Evolutionary conservation across 2,113 vertebrate species (phyloP).

Genomic region (Chauna torquata): DNA sequence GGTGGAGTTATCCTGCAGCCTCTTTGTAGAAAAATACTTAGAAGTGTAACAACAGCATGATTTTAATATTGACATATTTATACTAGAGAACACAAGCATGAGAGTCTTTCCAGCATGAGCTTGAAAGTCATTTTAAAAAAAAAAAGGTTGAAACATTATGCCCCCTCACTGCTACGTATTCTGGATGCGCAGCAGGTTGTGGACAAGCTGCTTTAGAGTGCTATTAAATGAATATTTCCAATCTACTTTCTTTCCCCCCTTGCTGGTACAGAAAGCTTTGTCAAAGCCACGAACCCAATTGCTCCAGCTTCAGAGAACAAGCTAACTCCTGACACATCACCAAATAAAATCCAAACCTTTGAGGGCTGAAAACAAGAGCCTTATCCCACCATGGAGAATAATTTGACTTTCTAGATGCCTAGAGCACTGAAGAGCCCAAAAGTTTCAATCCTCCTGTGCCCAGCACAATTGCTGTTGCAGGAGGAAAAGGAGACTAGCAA

Average conservation of each 20-base stretch:
- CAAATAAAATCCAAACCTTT: neutral
- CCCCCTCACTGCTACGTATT: neutral
- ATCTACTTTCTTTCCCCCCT: neutral
- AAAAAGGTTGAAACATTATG: neutral
- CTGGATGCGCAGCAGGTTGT: neutral
- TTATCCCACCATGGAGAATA: neutral
- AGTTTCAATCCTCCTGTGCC: fast-evolving
- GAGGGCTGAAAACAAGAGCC: neutral
- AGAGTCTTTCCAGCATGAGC: neutral
- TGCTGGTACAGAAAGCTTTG: neutral
- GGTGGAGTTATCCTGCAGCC: neutral
- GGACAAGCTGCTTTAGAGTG: conserved; percentile 1
- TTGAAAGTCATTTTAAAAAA: neutral
- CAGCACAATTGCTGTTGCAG: neutral
- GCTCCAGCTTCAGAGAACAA: neutral
- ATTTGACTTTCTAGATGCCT: neutral
- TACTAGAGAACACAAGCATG: neutral
- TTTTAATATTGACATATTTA: conserved; percentile 36
- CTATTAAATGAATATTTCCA: neutral
- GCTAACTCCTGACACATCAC: neutral
- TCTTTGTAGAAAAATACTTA: neutral
- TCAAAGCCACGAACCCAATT: conserved; percentile 1
- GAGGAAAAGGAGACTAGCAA: neutral
- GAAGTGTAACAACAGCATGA: neutral
- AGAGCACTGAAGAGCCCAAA: neutral